Percentiles rank a stretch among this genome's conserved stretches.
Conservation (phyloP, 2,888 invertebrate species). For the Xestia c-nigrum region DNA sequence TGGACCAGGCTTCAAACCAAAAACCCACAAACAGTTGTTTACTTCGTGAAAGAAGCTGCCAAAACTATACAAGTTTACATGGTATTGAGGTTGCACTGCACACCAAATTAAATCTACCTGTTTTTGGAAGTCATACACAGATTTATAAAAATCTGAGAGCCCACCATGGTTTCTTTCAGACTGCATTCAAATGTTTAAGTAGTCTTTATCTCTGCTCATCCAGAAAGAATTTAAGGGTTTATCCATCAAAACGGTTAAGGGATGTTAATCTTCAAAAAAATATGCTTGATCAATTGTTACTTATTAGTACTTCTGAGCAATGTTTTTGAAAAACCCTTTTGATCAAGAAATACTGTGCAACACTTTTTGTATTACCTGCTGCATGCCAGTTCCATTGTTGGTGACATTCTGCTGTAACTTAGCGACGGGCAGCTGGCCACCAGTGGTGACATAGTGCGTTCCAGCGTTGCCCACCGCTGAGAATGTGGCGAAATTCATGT, state of each 20-base stretch:
- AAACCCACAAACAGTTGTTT: background rate
- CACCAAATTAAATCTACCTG: background rate
- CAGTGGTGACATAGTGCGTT: slow-evolving; percentile 84
- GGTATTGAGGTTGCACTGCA: background rate
- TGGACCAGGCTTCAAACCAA: background rate
- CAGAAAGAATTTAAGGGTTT: background rate
- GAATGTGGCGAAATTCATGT: slow-evolving; percentile 95
- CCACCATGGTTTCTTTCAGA: background rate
- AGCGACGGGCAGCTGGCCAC: slow-evolving; percentile 90
- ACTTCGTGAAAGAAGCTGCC: background rate
- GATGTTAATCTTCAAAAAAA: background rate
- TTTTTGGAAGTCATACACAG: background rate
- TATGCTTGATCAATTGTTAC: background rate
- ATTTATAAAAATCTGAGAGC: background rate
- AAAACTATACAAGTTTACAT: background rate
- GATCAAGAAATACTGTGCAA: background rate
- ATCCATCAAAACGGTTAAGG: background rate
- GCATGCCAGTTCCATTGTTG: slow-evolving; percentile 86
- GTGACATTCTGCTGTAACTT: slow-evolving; percentile 94
- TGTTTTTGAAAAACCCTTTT: background rate
- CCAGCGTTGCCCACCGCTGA: slow-evolving; percentile 89
- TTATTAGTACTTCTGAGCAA: background rate
- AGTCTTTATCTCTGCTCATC: background rate
- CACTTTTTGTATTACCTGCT: slow-evolving; percentile 86
- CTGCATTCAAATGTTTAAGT: background rate